Base-by-base conservation (phyloP, 2,888 invertebrate genomes). In the Drosophila histrio region DNA sequence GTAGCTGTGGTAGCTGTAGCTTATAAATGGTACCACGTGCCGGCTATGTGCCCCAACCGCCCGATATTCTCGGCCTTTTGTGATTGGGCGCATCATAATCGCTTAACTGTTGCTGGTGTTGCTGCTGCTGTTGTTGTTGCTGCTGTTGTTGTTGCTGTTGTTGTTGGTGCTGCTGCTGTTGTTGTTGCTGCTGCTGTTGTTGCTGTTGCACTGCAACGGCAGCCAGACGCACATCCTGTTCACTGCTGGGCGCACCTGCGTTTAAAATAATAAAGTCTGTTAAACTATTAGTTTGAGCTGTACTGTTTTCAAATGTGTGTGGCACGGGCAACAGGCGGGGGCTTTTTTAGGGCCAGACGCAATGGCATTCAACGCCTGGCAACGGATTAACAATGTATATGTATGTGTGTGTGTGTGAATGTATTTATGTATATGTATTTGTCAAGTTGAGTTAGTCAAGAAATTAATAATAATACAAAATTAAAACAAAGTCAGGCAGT, bases 1-100 rank as follows among this genome's bases (percentile, higher is more conserved):
- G 64, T 32, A 58, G 64, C 19, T 65, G 50, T 24, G 44, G 58
- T 52, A 41, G 56, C 32, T 62, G 72, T 50, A 57, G 72, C 72
- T 73, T 82, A 30, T 46, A 72, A 58, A 70, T 68, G 64, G 59
- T 52, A 54, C 68, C 87, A 85, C 89, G 88, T 80, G 87, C 83
- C 83, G 91, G 94, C 96, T 96, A 97, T 95, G 97, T 96, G 92
- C 96, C 95, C 98, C 98, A 98, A 70, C 96, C 96, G 91, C 98
- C 98, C 58, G 94, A 94, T 91, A 98, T 95, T 92, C 98, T 95
- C 89, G 96, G 95, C 91, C 97, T 94, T 93, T 98, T 98, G 92
- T 96, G 91, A 81, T 91, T 92, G 46, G 91, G 91, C 43, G 91
- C 93, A 90, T 95, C 95, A 83, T 95, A 95, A 79, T 95, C 94